Base-by-base conservation (phyloP, 2,888 invertebrate genomes). In the Acanthococcus lagerstroemiae region DNA sequence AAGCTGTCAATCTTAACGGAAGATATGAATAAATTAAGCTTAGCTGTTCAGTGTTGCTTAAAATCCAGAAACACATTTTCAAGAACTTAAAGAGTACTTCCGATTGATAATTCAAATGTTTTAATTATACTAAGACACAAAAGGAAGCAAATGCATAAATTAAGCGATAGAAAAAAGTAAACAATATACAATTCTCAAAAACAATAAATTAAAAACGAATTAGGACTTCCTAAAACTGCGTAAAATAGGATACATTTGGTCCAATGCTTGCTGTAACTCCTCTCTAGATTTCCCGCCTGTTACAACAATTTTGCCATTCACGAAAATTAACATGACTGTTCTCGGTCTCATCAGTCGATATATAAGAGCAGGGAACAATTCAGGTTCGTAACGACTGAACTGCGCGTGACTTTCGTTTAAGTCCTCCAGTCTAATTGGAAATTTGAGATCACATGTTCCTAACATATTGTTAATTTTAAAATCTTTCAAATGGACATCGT, bases 221-320 rank as follows among this genome's bases (percentile, higher is more conserved):
- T 17, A 63, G 7, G 63, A 63, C 21, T 63, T 63, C 21, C 52
- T 30, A 24, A 54, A 63, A 44, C 54, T 63, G 26, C 54, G 26
- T 52, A 63, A 63, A 52, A 63, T 54, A 63, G 63, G 63, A 52
- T 63, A 63, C 63, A 63, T 63, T 22, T 37, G 24, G 15, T 63
- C 63, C 19, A 63, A 54, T 24, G 63, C 63, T 52, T 52, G 63
- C 25, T 63, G 63, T 19, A 63, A 37, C 25, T 63, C 63, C 6
- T 63, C 63, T n/a, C 63, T 26, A 2, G 63, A 63, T 52, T 63
- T 63, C 21, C 52, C 63, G 24, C 81, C 81, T 73, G 97, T 99
- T 69, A 99, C 86, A 1, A 99, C 97, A 71, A 99, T 86, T 83
- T 99, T 99, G 65, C 99, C 99, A 76, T 96, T 97, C 1, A 99